Evolutionary conservation across 1,140 invertebrate species (phyloP).

Genomic region (Goniozus legneri): DNA sequence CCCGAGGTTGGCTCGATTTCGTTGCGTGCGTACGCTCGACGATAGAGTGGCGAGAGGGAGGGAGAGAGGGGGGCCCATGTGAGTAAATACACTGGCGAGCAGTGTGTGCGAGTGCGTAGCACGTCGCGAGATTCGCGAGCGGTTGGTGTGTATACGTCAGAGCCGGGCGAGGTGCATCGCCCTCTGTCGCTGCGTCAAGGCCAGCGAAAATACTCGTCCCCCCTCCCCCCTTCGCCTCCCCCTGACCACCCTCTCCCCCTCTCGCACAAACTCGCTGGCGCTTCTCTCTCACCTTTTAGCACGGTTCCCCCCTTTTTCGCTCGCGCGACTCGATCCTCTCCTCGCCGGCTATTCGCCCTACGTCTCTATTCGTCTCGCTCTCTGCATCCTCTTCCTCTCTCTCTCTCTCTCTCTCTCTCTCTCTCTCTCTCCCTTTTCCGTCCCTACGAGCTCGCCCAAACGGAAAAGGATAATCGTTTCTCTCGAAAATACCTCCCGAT

Average conservation of each 20-base stretch:
- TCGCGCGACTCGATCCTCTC: too few species aligned
- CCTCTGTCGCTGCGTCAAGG: constrained; percentile 54
- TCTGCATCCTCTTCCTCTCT: neutral
- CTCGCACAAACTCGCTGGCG: constrained; percentile 23
- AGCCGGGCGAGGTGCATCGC: constrained; percentile 45
- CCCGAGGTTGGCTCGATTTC: too few species aligned
- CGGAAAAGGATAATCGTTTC: too few species aligned
- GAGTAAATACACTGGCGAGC: neutral
- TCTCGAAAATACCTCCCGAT: too few species aligned
- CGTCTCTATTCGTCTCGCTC: constrained; percentile 20
- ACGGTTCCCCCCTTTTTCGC: too few species aligned
- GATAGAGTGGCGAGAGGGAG: neutral
- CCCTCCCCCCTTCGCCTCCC: constrained; percentile 31
- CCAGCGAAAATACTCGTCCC: constrained; percentile 53
- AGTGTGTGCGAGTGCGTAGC: too few species aligned
- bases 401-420: neutral
- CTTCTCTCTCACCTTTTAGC: constrained; percentile 8
- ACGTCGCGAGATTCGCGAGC: too few species aligned
- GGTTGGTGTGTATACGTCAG: neutral
- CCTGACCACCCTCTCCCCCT: neutral
- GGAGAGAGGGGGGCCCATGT: neutral
- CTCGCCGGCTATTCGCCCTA: too few species aligned
- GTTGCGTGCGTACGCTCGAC: neutral
- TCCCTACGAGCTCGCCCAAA: too few species aligned
- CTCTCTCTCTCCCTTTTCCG: neutral